phyloP scores from a whole-genome alignment of 2,113 vertebrate genomes.

The Hylia prasina region DNA sequence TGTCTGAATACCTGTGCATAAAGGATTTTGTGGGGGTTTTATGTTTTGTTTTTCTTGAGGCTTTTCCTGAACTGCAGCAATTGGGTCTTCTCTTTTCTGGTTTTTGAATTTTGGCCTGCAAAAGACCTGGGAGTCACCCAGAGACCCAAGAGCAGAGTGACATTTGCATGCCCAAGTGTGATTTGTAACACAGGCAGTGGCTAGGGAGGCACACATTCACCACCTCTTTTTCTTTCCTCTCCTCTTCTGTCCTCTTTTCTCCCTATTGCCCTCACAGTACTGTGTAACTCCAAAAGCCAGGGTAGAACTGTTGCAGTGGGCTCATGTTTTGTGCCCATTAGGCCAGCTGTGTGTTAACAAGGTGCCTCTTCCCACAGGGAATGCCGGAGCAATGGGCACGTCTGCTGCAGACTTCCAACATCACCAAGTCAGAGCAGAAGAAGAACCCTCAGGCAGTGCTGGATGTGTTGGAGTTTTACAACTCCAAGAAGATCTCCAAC shows the following conservation, averaged over 20 bases:
- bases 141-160: neutral
- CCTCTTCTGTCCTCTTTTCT: neutral
- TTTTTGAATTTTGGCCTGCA: neutral
- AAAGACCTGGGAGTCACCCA: neutral
- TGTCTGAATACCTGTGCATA: neutral
- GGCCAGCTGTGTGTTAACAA: neutral
- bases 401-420: constrained; percentile 94
- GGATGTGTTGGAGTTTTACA: constrained; percentile 94
- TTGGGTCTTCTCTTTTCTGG: neutral
- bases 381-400: constrained; percentile 98
- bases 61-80: neutral
- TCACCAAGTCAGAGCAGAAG: constrained; percentile 96
- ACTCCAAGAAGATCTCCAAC: constrained; percentile 92
- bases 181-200: neutral
- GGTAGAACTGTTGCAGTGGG: fast-evolving
- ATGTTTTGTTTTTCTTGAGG: neutral
- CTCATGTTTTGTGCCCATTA: neutral
- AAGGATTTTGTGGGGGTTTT: neutral
- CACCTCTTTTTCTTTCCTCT: neutral
- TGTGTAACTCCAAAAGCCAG: neutral
- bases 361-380: constrained; percentile 68
- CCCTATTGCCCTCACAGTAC: neutral
- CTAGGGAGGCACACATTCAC: neutral
- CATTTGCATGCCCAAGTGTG: neutral
- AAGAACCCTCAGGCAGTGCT: constrained; percentile 96